These are phyloP conservation scores for Amitus sp. DNA, from an alignment of 2,888 invertebrate genomes.

Conservation along the genomic window DNA sequence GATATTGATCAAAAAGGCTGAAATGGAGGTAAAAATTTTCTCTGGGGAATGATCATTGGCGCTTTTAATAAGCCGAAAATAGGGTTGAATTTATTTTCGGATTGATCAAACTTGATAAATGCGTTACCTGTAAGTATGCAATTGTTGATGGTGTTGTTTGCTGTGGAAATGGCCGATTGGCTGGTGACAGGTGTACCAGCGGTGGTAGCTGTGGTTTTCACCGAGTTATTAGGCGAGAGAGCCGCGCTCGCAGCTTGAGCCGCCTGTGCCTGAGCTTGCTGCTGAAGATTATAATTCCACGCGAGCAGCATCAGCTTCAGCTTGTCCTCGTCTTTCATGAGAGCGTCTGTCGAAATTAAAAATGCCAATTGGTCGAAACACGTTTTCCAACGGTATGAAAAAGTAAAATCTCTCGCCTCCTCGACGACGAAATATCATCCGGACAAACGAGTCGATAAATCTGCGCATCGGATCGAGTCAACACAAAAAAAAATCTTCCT, in stretches of 20 bases:
- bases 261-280: slow-evolving; percentile 60
- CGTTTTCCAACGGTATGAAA: slow-evolving; percentile 2
- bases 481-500: neutral
- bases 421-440: neutral
- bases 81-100: too few species aligned
- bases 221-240: slow-evolving; percentile 61
- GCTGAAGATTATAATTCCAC: slow-evolving; percentile 87
- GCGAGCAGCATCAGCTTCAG: slow-evolving; percentile 89
- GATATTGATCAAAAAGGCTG: too few species aligned
- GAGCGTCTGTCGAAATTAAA: slow-evolving; percentile 65
- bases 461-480: neutral
- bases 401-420: neutral
- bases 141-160: slow-evolving; percentile 64
- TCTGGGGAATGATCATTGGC: too few species aligned
- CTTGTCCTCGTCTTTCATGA: slow-evolving; percentile 87
- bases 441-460: slow-evolving; percentile 5
- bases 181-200: slow-evolving; percentile 60
- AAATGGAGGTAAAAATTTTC: too few species aligned
- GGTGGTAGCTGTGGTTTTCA: slow-evolving; percentile 60
- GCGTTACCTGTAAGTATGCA: slow-evolving; percentile 64
- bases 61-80: too few species aligned
- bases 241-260: slow-evolving; percentile 60
- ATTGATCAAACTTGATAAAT: too few species aligned
- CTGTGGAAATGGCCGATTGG: slow-evolving; percentile 63
- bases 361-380: slow-evolving; percentile 51